Percentiles rank a stretch among this genome's conserved stretches.
Evolutionary conservation across 2,888 invertebrate species (phyloP).

Genomic region (Spodoptera exigua): DNA sequence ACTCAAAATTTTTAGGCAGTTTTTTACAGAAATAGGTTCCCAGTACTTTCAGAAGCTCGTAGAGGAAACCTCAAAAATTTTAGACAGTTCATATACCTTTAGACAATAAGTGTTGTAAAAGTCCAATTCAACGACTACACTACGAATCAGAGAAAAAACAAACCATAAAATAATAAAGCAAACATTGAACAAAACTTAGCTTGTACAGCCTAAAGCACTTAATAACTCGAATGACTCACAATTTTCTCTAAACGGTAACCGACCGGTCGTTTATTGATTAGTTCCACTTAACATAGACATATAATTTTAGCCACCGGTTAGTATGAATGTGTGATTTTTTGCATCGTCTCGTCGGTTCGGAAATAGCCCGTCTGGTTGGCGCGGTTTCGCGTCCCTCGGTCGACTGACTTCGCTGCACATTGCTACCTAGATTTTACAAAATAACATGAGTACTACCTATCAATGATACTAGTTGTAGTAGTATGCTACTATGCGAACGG

Average conservation of each 20-base stretch:
- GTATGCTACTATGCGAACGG: conserved; percentile 4
- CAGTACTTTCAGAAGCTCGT: too few relatives aligned
- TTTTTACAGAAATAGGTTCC: too few relatives aligned
- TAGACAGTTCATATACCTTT: too few relatives aligned
- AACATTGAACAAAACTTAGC: conserved; percentile 14
- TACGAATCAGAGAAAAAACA: neutral
- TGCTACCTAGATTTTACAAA: conserved; percentile 30
- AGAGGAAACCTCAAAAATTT: too few relatives aligned
- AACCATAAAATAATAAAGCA: neutral
- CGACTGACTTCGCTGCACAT: conserved; percentile 33
- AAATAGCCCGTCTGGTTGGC: conserved; percentile 68
- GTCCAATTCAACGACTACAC: neutral
- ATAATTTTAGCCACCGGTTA: conserved; percentile 46
- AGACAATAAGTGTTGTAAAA: too few relatives aligned
- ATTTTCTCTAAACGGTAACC: conserved; percentile 43
- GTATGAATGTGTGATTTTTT: conserved; percentile 57
- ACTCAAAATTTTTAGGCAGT: too few relatives aligned
- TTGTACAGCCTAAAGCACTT: conserved; percentile 18
- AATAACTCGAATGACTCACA: conserved; percentile 29
- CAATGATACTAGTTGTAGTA: neutral
- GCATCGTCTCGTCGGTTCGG: conserved; percentile 58
- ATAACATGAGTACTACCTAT: conserved; percentile 15
- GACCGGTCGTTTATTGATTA: conserved; percentile 41
- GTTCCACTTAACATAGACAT: conserved; percentile 46
- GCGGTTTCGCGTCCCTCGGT: conserved; percentile 32